These are phyloP conservation scores for Apistogramma diplotaenia DNA, from an alignment of 2,113 vertebrate species.

Conservation along the genomic window DNA sequence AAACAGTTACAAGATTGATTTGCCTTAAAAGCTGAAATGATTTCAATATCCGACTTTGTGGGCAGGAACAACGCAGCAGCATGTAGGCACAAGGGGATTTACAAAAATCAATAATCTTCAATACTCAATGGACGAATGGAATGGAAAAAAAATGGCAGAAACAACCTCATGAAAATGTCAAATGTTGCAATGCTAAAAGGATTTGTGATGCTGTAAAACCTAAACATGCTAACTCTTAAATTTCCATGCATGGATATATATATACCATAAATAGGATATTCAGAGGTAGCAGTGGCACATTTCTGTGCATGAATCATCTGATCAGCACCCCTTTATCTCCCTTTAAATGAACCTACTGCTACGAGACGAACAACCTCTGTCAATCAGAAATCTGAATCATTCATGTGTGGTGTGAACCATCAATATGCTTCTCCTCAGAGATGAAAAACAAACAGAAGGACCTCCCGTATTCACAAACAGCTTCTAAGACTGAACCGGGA, in stretches of 20 bases:
- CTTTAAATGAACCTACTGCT: not conserved
- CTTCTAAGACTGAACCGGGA: not conserved
- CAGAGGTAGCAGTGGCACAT: not conserved
- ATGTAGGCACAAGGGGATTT: not conserved
- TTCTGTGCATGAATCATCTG: not conserved
- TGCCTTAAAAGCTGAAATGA: not conserved
- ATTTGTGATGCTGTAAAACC: too few species aligned
- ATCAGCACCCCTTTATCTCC: not conserved
- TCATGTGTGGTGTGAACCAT: not conserved
- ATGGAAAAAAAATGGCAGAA: not conserved
- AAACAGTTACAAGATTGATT: not conserved
- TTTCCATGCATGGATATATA: not conserved
- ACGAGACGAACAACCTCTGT: not conserved
- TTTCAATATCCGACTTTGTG: not conserved
- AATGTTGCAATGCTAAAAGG: not conserved
- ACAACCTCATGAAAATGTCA: not conserved
- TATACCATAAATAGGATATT: not conserved
- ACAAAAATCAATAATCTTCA: not conserved
- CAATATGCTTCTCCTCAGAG: not conserved
- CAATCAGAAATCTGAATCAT: not conserved
- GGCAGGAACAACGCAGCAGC: not conserved
- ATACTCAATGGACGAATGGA: not conserved
- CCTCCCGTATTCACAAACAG: not conserved
- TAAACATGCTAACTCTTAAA: not conserved
- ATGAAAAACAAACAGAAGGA: conserved; percentile 2